Base-by-base conservation (phyloP, 2,797 vertebrate species). In the Sebastes alutus region DNA sequence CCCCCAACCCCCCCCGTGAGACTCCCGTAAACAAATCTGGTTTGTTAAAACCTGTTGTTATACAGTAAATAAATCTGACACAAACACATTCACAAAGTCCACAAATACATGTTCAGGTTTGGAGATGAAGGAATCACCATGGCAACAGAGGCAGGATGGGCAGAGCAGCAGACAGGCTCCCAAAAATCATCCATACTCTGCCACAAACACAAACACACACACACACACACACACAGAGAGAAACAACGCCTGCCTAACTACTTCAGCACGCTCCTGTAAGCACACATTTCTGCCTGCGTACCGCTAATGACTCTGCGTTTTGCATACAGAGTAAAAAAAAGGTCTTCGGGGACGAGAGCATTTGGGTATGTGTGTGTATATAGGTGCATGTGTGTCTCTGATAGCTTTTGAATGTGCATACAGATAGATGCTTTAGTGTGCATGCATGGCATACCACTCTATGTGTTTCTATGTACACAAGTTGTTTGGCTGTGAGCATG, bases 101-200 rank as follows among this genome's bases (percentile, higher is more conserved):
- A 71, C 69, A 83, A 83, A 89, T 78, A 59, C 85, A 89, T 79
- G 80, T 72, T 90, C 89, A 90, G 88, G 92, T 93, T 94, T 79
- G 80, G 85, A 93, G 90, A 92, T 91, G 91, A 90, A 90, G 76
- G 78, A 90, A 93, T 96, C 92, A 84, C 95, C 95, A 96, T 96
- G 92, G 95, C 93, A 96, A 96, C 96, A 94, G 93, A 93, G 93
- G 89, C 85, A 93, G 94, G 92, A 94, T 84, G 89, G 91, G 93
- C 88, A 92, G 90, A 90, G 82, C 49, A 49, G 35, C 85, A 83
- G 82, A 88, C 82, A 90, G 81, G 78, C 88, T 90, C 80, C 88
- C 76, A 77, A 93, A 92, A 90, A 87, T 72, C 89, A 78, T 78
- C 80, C 77, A n/a, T 76, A 82, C 84, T 71, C 87, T 38, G 62